Conservation (phyloP, 2,888 invertebrate genomes). For the Lumbricus terrestris region DNA sequence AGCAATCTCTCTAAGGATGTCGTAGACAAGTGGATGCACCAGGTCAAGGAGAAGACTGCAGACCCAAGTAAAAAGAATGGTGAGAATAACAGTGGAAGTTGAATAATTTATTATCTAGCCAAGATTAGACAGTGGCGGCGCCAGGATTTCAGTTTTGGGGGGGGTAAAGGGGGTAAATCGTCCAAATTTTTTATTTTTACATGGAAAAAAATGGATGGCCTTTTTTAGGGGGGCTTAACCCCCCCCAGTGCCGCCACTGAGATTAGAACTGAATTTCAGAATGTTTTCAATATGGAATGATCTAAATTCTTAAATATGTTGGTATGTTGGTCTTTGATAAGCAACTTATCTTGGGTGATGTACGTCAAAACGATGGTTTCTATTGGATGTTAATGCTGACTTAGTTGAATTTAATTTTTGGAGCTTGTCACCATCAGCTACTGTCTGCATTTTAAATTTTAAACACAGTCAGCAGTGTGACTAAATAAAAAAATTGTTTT, state of each 20-base stretch:
- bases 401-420: too few relatives aligned
- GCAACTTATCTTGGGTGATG: neutral
- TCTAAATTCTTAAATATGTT: neutral
- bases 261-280: neutral
- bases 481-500: neutral
- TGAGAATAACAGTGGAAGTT: neutral
- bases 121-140: too few relatives aligned
- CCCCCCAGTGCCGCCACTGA: too few relatives aligned
- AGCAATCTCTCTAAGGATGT: slow-evolving; percentile 75
- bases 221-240: too few relatives aligned
- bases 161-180: too few relatives aligned
- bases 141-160: too few relatives aligned
- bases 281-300: too few relatives aligned
- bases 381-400: neutral
- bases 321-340: neutral
- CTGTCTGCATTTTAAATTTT: neutral
- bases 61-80: slow-evolving; percentile 21
- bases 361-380: neutral
- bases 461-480: neutral
- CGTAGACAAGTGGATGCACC: slow-evolving; percentile 85
- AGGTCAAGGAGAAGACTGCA: slow-evolving; percentile 70
- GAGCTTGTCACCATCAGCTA: neutral
- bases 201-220: too few relatives aligned
- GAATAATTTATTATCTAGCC: neutral
- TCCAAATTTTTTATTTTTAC: too few relatives aligned